These are phyloP conservation scores for Drosophila tripunctata DNA, from an alignment of 2,888 invertebrate species.

Conservation along the genomic window DNA sequence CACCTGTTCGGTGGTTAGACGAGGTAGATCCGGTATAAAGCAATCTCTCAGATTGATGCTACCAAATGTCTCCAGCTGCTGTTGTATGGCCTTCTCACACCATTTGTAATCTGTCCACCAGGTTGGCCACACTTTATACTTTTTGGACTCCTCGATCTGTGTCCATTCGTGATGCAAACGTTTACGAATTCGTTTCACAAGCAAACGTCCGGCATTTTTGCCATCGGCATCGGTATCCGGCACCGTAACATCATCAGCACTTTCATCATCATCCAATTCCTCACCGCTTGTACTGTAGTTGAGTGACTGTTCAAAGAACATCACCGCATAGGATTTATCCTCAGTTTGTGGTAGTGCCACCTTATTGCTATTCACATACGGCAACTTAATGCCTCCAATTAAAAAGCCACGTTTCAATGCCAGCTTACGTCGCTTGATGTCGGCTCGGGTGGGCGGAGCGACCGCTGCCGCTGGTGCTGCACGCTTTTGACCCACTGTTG, in stretches of 20 bases:
- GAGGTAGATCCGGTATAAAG: constrained; percentile 62
- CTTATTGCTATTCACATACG: constrained; percentile 42
- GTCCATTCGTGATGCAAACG: constrained; percentile 56
- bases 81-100: constrained; percentile 50
- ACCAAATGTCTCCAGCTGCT: constrained; percentile 40
- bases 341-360: constrained; percentile 52
- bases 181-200: constrained; percentile 52
- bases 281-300: constrained; percentile 59
- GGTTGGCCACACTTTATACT: constrained; percentile 49
- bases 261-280: constrained; percentile 45
- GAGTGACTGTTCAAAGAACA: constrained; percentile 60
- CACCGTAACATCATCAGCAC: constrained; percentile 13
- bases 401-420: constrained; percentile 62
- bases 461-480: constrained; percentile 9
- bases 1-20: constrained; percentile 56
- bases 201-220: constrained; percentile 53
- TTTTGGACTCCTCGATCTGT: constrained; percentile 37
- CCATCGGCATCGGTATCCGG: constrained; percentile 35
- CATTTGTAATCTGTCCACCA: constrained; percentile 68
- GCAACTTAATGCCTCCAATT: constrained; percentile 54
- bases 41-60: constrained; percentile 55
- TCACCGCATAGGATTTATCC: constrained; percentile 61
- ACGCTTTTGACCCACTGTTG: constrained; percentile 48
- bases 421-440: constrained; percentile 61
- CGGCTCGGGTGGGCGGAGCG: constrained; percentile 45